These are phyloP conservation scores for Sturmia bella DNA, from an alignment of 2,888 invertebrate genomes.

Conservation along the genomic window DNA sequence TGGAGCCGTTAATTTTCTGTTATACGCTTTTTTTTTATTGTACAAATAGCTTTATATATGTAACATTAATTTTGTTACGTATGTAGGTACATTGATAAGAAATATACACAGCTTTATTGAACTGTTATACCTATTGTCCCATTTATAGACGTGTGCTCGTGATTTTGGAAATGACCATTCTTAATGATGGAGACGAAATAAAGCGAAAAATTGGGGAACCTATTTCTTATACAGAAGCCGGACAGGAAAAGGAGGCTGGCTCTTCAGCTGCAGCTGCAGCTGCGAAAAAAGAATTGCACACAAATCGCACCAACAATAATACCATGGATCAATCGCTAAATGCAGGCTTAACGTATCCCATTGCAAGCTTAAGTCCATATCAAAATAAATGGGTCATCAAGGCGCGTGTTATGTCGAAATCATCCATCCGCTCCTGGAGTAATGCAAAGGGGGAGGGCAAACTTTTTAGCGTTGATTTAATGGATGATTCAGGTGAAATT, in stretches of 20 bases:
- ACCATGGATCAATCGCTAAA: conserved; percentile 79
- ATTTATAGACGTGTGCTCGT: conserved; percentile 90
- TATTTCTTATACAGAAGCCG: conserved; percentile 84
- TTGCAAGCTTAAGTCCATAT: conserved; percentile 94
- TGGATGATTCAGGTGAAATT: conserved; percentile 97
- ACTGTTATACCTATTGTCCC: not conserved
- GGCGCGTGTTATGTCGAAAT: conserved; percentile 93
- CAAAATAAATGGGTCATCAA: conserved; percentile 97
- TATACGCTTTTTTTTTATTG: too few species aligned
- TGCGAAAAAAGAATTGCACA: conserved; percentile 68
- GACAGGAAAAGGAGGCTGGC: conserved; percentile 17
- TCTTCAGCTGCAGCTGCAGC: conserved; percentile 68
- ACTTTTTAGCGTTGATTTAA: conserved; percentile 94
- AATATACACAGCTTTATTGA: not conserved
- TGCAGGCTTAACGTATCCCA: conserved; percentile 84
- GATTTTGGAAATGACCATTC: conserved; percentile 89
- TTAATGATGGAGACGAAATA: conserved; percentile 88
- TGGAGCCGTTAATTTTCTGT: too few species aligned
- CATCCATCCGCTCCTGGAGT: conserved; percentile 91
- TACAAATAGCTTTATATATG: too few species aligned
- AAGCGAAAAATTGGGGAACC: conserved; percentile 91
- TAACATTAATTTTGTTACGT: too few species aligned
- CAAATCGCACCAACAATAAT: conserved; percentile 67
- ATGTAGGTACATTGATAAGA: not conserved
- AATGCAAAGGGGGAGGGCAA: conserved; percentile 97